Evolutionary conservation across 2,888 invertebrate species (phyloP).

Genomic region (Thumatha senex): DNA sequence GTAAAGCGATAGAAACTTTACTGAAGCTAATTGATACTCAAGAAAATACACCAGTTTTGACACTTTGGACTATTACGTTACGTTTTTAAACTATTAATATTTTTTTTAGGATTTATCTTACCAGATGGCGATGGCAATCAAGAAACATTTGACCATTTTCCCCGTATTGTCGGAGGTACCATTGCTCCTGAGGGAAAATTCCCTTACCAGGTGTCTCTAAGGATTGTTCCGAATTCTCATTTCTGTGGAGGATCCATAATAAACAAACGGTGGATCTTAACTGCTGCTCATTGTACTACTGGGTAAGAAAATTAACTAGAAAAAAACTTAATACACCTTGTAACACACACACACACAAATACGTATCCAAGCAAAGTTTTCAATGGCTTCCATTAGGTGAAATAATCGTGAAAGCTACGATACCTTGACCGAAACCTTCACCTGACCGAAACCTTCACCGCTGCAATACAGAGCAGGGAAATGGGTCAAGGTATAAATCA

Average conservation of each 20-base stretch:
- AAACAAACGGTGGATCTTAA: constrained; percentile 68
- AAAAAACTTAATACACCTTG: no score
- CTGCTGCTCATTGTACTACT: constrained; percentile 75
- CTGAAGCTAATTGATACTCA: no score
- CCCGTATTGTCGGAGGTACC: constrained; percentile 69
- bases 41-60: no score
- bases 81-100: no score
- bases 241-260: constrained; percentile 76
- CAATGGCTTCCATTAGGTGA: not conserved
- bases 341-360: not conserved
- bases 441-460: not conserved
- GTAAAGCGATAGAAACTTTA: no score
- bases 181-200: constrained; percentile 67
- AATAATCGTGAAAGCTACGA: not conserved
- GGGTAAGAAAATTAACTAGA: constrained; percentile 48
- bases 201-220: constrained; percentile 76
- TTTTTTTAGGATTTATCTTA: constrained; percentile 7
- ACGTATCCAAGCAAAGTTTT: not conserved
- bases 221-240: constrained; percentile 57
- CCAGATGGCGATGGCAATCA: constrained; percentile 2
- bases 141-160: constrained; percentile 2
- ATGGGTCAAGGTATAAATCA: constrained; percentile 2
- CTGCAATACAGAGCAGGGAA: not conserved
- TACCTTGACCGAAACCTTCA: no score
- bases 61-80: no score